phyloP scores from a whole-genome alignment of 2,797 vertebrate species.

The Heterohyrax brucei region DNA sequence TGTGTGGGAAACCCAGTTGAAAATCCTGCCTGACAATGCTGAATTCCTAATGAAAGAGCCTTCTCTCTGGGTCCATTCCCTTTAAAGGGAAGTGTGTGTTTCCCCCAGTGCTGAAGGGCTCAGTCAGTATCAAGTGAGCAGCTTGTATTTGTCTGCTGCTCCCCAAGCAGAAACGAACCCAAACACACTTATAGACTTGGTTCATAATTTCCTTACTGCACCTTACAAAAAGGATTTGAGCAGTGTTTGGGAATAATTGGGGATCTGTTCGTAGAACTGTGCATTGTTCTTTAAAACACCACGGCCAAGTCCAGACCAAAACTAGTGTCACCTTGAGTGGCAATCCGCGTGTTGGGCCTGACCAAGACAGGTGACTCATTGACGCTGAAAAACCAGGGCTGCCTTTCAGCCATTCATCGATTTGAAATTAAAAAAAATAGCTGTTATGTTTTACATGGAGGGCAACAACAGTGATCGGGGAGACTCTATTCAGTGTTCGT shows the following conservation, averaged over 20 bases:
- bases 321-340: conserved; percentile 88
- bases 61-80: conserved; percentile 31
- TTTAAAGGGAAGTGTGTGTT: neutral
- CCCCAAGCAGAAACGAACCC: too few relatives aligned
- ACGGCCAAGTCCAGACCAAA: conserved; percentile 19
- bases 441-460: conserved; percentile 90
- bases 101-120: neutral
- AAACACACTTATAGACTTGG: fast-evolving
- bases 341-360: conserved; percentile 80
- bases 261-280: conserved; percentile 53
- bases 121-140: neutral
- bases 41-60: conserved; percentile 8
- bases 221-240: neutral
- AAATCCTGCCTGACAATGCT: neutral
- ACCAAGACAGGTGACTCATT: conserved; percentile 90
- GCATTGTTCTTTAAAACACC: conserved; percentile 11
- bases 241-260: neutral
- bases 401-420: conserved; percentile 90
- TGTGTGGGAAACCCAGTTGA: neutral
- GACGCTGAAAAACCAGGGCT: conserved; percentile 88
- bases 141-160: neutral
- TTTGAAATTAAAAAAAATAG: conserved; percentile 93
- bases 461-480: conserved; percentile 90
- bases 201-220: neutral
- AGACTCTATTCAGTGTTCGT: conserved; percentile 90